Percentiles rank a stretch among this genome's conserved stretches.
Evolutionary conservation across 2,888 invertebrate genomes (phyloP).

Genomic region (Eupithecia exiguata): DNA sequence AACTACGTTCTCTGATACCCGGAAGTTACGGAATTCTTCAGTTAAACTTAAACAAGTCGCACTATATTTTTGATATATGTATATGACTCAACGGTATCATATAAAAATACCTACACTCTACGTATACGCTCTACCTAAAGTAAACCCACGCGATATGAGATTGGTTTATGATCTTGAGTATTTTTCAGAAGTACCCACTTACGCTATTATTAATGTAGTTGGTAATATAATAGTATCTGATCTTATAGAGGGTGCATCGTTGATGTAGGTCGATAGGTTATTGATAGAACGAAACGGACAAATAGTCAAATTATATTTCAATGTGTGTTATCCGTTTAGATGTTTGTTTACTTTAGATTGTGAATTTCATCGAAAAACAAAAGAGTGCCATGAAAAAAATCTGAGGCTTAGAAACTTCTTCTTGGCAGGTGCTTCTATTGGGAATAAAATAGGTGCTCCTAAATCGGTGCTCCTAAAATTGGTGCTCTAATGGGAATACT

Average conservation of each 20-base stretch:
- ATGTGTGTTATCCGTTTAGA: neutral
- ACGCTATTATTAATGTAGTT: conserved; percentile 14
- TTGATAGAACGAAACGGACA: neutral
- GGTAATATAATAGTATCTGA: neutral
- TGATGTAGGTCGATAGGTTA: neutral
- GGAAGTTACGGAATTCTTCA: conserved; percentile 7
- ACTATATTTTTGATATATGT: conserved; percentile 21
- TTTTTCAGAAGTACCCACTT: conserved; percentile 16
- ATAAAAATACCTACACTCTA: conserved; percentile 8
- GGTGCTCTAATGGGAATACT: too few species aligned
- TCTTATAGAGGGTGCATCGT: neutral
- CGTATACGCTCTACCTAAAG: neutral
- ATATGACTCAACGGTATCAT: conserved; percentile 22
- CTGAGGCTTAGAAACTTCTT: too few species aligned
- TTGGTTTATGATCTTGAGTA: conserved; percentile 21
- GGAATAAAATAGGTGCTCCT: too few species aligned
- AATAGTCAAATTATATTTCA: neutral
- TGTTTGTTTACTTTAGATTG: neutral
- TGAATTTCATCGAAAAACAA: too few species aligned
- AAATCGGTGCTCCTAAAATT: too few species aligned
- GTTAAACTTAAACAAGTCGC: conserved; percentile 11
- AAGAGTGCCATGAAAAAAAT: too few species aligned
- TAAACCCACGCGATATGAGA: conserved; percentile 16
- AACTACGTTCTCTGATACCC: neutral
- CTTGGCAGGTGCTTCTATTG: too few species aligned